These are phyloP conservation scores for Helleia helle DNA, from an alignment of 2,888 invertebrate genomes.

Conservation along the genomic window DNA sequence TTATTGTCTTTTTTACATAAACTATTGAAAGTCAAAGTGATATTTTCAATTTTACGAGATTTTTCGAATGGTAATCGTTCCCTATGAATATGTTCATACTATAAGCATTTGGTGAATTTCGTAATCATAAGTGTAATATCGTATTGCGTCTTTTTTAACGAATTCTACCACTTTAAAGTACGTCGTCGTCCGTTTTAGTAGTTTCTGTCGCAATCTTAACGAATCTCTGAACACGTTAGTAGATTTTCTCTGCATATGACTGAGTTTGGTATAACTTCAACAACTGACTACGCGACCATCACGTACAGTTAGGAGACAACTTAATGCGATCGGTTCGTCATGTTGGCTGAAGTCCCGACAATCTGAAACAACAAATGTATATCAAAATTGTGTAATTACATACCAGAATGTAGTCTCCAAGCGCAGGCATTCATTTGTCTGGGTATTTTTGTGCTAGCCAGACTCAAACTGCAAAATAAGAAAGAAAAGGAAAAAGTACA, in stretches of 20 bases:
- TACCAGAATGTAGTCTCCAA: no score
- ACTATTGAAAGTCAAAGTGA: conserved; percentile 14
- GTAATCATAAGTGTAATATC: conserved; percentile 61
- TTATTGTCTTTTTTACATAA: conserved; percentile 13
- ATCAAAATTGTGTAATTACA: no score
- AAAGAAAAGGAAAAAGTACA: no score
- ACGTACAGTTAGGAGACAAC: neutral
- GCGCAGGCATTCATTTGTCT: no score
- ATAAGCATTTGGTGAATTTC: conserved; percentile 49
- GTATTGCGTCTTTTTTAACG: conserved; percentile 67
- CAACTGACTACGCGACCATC: conserved; percentile 20
- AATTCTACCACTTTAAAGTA: conserved; percentile 64
- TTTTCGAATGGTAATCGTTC: conserved; percentile 53
- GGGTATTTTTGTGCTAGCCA: no score
- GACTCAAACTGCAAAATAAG: no score
- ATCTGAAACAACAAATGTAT: conserved; percentile 14
- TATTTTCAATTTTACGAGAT: conserved; percentile 58
- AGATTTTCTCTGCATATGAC: conserved; percentile 63
- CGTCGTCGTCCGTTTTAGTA: conserved; percentile 53
- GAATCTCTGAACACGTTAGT: conserved; percentile 59
- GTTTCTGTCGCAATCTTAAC: conserved; percentile 57
- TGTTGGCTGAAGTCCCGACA: conserved; percentile 5
- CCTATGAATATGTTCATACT: conserved; percentile 67
- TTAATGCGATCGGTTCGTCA: conserved; percentile 13
- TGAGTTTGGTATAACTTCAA: conserved; percentile 20